phyloP scores from a whole-genome alignment of 1,140 invertebrate genomes.

The Drosophila takahashii region DNA sequence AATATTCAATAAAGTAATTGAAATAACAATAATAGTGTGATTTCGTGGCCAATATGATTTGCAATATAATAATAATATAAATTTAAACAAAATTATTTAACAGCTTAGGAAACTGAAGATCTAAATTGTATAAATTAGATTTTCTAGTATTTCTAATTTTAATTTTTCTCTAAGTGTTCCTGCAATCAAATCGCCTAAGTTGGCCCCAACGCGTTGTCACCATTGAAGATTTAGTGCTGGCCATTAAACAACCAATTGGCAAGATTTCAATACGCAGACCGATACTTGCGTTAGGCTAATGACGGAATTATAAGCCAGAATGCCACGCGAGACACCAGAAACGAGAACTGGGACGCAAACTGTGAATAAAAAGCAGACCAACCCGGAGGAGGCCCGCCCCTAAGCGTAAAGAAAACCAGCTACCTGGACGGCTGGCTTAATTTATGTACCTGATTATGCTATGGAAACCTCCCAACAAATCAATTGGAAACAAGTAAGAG shows the following conservation, averaged over 20 bases:
- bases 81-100: neutral
- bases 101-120: too few species aligned
- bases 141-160: neutral
- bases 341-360: slow-evolving; percentile 16
- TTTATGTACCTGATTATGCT: slow-evolving; percentile 72
- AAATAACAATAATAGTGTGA: too few species aligned
- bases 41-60: too few species aligned
- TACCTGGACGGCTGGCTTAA: slow-evolving; percentile 40
- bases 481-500: slow-evolving; percentile 56
- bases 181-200: slow-evolving; percentile 7
- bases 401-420: slow-evolving; percentile 22
- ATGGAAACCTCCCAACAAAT: slow-evolving; percentile 59
- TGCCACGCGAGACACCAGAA: slow-evolving; percentile 12
- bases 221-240: slow-evolving; percentile 39
- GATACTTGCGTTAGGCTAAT: slow-evolving; percentile 44
- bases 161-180: neutral
- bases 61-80: neutral
- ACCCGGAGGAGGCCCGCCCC: slow-evolving; percentile 46
- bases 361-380: slow-evolving; percentile 7
- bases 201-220: slow-evolving; percentile 8
- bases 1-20: too few species aligned
- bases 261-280: slow-evolving; percentile 21
- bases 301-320: slow-evolving; percentile 63
- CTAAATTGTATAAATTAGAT: too few species aligned
- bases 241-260: slow-evolving; percentile 48